Evolutionary conservation across 2,113 vertebrate species (phyloP).

Genomic region (Nansenia antarctica): DNA sequence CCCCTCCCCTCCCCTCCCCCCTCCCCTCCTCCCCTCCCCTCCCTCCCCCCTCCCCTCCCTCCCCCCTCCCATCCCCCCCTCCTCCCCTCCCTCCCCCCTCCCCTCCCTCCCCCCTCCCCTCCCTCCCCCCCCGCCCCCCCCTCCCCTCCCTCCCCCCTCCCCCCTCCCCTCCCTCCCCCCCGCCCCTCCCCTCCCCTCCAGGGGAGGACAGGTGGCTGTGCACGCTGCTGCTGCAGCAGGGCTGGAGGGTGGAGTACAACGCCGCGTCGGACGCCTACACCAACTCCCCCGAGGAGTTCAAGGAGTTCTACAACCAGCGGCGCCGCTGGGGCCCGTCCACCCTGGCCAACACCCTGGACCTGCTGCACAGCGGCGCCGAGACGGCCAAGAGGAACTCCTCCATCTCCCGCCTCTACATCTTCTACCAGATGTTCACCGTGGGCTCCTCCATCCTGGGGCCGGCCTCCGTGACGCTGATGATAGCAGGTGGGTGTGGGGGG

Average conservation of each 20-base stretch:
- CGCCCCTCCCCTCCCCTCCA: slow-evolving; percentile 14
- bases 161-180: too few relatives aligned
- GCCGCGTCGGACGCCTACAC: slow-evolving; percentile 83
- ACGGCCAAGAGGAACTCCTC: slow-evolving; percentile 77
- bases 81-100: too few relatives aligned
- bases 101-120: too few relatives aligned
- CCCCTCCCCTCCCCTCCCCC: too few relatives aligned
- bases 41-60: too few relatives aligned
- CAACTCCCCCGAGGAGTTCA: slow-evolving; percentile 81
- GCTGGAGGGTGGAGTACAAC: slow-evolving; percentile 83
- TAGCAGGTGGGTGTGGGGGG: slow-evolving; percentile 73
- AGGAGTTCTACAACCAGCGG: slow-evolving; percentile 84
- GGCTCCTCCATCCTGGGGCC: slow-evolving; percentile 81
- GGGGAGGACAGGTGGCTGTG: slow-evolving; percentile 85
- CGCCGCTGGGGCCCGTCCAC: slow-evolving; percentile 82
- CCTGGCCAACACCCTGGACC: slow-evolving; percentile 80
- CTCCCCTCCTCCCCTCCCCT: too few relatives aligned
- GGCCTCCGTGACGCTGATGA: slow-evolving; percentile 81
- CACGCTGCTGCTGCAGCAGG: slow-evolving; percentile 79
- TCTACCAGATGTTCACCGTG: slow-evolving; percentile 81
- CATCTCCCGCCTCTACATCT: slow-evolving; percentile 77
- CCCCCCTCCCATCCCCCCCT: too few relatives aligned
- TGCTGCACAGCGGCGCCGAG: slow-evolving; percentile 73
- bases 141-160: too few relatives aligned
- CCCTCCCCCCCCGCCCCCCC: too few relatives aligned